phyloP scores from a whole-genome alignment of 2,797 vertebrate species.

The Pristis pectinata region DNA sequence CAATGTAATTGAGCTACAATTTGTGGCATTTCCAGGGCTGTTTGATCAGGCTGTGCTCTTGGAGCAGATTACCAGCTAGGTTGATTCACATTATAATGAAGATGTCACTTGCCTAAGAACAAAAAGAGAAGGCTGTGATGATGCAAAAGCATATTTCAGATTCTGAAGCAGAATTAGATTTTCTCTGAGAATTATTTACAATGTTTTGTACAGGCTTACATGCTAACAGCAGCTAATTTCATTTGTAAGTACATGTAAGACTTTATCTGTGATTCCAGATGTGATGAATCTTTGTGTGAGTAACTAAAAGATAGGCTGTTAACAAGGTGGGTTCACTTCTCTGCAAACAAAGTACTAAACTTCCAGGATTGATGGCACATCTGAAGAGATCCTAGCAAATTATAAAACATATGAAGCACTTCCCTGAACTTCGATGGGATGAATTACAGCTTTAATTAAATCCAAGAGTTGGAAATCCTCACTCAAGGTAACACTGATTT shows the following conservation, averaged over 20 bases:
- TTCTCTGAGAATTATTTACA: background rate
- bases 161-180: background rate
- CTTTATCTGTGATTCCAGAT: background rate
- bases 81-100: background rate
- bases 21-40: background rate
- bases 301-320: background rate
- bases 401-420: conserved; percentile 48
- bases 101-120: background rate
- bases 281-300: background rate
- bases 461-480: conserved; percentile 48
- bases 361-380: conserved; percentile 48
- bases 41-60: background rate
- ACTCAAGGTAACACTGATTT: conserved; percentile 7
- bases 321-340: background rate
- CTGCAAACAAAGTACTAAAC: background rate
- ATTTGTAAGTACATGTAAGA: background rate
- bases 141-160: background rate
- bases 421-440: conserved; percentile 51
- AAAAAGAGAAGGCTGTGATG: background rate
- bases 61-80: background rate
- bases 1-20: background rate
- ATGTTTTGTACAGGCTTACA: background rate
- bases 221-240: background rate
- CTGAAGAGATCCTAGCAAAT: conserved; percentile 43
- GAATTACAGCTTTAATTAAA: conserved; percentile 59